Conservation (phyloP, 1,140 invertebrate species). For the Meteorus sp. region DNA sequence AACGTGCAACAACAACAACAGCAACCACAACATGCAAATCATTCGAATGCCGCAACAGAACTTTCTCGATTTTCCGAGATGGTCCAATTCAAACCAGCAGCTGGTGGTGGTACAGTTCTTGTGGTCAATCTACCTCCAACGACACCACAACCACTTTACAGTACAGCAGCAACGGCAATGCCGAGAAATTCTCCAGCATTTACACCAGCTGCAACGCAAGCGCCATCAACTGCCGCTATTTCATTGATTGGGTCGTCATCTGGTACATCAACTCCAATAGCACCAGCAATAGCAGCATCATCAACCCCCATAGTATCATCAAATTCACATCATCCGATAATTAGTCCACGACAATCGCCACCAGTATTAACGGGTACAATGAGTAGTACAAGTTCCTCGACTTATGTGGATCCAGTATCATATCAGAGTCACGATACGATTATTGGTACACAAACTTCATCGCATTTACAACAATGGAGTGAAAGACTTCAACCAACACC, state of each 20-base stretch:
- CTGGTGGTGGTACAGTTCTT: conserved; percentile 71
- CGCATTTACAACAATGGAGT: conserved; percentile 54
- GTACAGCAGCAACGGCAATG: conserved; percentile 18
- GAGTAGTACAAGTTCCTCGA: conserved; percentile 59
- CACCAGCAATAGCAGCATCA: conserved; percentile 9
- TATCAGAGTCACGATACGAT: conserved; percentile 48
- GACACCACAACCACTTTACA: conserved; percentile 45
- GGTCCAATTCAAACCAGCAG: conserved; percentile 66
- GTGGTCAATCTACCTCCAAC: conserved; percentile 74
- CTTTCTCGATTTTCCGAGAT: conserved; percentile 60
- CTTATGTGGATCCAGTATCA: conserved; percentile 57
- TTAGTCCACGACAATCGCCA: conserved; percentile 33
- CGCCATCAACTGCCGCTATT: conserved; percentile 34
- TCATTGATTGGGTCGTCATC: conserved; percentile 27
- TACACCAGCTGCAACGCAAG: conserved; percentile 14
- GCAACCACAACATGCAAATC: conserved; percentile 46
- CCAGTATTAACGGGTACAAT: conserved; percentile 51
- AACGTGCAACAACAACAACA: conserved; percentile 27
- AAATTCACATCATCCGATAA: conserved; percentile 31
- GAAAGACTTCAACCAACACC: conserved; percentile 51
- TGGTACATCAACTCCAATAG: conserved; percentile 31
- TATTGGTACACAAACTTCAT: conserved; percentile 30
- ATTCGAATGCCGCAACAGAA: conserved; percentile 50
- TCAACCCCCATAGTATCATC: conserved; percentile 31
- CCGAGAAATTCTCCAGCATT: conserved; percentile 29